phyloP scores from a whole-genome alignment of 2,888 invertebrate species.

The Troglohyphantes excavatus region DNA sequence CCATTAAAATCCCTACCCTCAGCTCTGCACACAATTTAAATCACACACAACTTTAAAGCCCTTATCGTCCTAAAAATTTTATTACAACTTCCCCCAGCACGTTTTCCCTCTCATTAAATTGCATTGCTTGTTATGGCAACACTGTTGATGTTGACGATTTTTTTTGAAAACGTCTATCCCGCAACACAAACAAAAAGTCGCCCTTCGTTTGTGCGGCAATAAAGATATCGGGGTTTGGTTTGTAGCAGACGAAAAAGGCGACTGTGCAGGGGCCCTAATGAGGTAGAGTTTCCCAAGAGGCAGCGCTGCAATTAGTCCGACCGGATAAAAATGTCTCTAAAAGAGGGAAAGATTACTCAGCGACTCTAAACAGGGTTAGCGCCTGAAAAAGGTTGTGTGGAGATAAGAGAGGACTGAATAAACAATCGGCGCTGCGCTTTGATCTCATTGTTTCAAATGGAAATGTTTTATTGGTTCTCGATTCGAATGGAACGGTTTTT shows the following conservation, averaged over 20 bases:
- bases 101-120: constrained; percentile 53
- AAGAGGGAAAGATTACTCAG: constrained; percentile 41
- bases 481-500: neutral
- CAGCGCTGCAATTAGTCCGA: constrained; percentile 46
- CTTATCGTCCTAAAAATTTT: constrained; percentile 54
- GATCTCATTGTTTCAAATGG: constrained; percentile 32
- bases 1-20: neutral
- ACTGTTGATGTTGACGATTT: constrained; percentile 14
- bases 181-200: neutral
- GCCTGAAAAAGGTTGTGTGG: constrained; percentile 15
- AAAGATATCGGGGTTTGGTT: constrained; percentile 67
- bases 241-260: constrained; percentile 8
- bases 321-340: constrained; percentile 48
- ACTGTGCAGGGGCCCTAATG: constrained; percentile 15
- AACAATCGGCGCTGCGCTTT: constrained; percentile 49
- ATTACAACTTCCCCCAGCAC: constrained; percentile 52
- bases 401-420: constrained; percentile 34
- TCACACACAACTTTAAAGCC: neutral
- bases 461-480: constrained; percentile 41
- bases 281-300: constrained; percentile 33
- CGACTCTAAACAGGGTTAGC: constrained; percentile 25
- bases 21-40: neutral
- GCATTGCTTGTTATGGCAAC: constrained; percentile 35
- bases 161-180: neutral
- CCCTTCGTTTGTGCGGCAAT: constrained; percentile 11